Evolutionary conservation across 2,113 vertebrate genomes (phyloP).

Genomic region (Scolopax mira): DNA sequence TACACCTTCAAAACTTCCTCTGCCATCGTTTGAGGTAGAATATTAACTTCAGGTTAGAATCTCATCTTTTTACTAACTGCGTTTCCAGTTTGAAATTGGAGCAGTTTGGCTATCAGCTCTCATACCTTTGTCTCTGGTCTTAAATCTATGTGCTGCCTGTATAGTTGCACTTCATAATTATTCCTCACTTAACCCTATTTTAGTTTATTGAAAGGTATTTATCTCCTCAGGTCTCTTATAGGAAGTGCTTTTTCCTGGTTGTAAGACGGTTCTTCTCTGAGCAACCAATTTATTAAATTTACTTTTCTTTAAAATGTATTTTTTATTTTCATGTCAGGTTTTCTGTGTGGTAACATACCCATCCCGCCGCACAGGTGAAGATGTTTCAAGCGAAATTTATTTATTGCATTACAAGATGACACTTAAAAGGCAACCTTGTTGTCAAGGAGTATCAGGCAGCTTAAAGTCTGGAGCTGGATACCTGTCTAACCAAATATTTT

Average conservation of each 20-base stretch:
- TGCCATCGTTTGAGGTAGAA: rapidly evolving
- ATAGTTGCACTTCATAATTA: not conserved
- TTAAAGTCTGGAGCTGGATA: not conserved
- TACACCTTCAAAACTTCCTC: not conserved
- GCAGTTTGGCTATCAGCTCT: not conserved
- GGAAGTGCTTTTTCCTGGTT: not conserved
- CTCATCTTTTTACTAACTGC: slow-evolving; percentile 16
- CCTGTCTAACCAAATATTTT: not conserved
- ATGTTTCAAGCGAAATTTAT: not conserved
- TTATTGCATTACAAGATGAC: not conserved
- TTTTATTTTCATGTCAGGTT: not conserved
- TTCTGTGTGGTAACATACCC: not conserved
- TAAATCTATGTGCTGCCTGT: not conserved
- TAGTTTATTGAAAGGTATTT: no score
- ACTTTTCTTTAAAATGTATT: not conserved
- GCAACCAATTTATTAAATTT: not conserved
- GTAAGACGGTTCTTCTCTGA: not conserved
- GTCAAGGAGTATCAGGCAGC: not conserved
- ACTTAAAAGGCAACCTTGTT: not conserved
- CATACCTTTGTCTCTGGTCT: not conserved
- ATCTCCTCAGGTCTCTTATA: not conserved
- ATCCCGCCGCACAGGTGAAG: not conserved
- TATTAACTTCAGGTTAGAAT: slow-evolving; percentile 12
- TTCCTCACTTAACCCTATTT: not conserved
- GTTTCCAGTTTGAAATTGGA: not conserved